These are phyloP conservation scores for Ursus arctos DNA, from an alignment of 2,113 vertebrate genomes.

Conservation along the genomic window DNA sequence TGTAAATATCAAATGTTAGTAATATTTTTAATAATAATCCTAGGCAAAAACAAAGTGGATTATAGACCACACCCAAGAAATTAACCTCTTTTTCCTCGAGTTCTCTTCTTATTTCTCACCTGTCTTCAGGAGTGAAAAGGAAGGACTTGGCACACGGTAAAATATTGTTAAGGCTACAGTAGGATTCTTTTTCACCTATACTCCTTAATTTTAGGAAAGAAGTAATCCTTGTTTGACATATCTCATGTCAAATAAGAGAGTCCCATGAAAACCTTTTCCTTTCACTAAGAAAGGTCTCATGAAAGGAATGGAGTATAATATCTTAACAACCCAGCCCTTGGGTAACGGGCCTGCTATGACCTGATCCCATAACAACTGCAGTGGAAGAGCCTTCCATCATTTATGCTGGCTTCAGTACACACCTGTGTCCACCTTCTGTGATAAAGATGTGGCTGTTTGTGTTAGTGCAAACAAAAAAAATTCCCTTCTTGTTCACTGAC, in stretches of 20 bases:
- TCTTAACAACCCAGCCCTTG: not conserved
- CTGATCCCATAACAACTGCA: not conserved
- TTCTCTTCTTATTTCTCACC: conserved; percentile 11
- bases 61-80: not conserved
- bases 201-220: not conserved
- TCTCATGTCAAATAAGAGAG: not conserved
- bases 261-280: not conserved
- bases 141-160: not conserved
- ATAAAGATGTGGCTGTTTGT: not conserved
- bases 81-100: not conserved
- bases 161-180: not conserved
- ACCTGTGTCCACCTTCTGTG: not conserved
- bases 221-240: not conserved
- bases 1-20: not conserved
- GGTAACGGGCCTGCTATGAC: fast-evolving
- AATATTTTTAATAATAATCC: conserved; percentile 16
- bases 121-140: not conserved
- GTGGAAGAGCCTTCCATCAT: fast-evolving
- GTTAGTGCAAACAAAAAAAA: not conserved
- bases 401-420: not conserved
- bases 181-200: not conserved
- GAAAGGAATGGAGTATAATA: not conserved
- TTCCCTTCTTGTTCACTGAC: not conserved
- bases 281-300: not conserved
- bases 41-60: not conserved